Base-by-base conservation (phyloP, 2,797 vertebrate genomes). In the Tiaroga cobitis region DNA sequence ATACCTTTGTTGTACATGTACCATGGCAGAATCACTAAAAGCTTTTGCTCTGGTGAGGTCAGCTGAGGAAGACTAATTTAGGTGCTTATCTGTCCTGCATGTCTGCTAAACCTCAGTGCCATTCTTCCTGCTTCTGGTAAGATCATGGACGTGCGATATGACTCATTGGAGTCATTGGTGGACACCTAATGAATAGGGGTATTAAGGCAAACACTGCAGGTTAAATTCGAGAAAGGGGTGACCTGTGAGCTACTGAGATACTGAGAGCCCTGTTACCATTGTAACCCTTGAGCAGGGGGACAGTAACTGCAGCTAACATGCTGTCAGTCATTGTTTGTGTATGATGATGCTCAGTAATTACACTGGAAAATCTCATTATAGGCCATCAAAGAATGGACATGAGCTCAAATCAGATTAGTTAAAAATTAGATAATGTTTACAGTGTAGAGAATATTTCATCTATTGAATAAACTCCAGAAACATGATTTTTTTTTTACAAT, bases 201-300 rank as follows among this genome's bases (percentile, higher is more conserved):
- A 76, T 63, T 65, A n/a, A 16, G 41, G 56, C 43, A 49, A 29
- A 77, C 15, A 68, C 3, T 56, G 32, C 8, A 41, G 61, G 32
- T 77, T 77, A 41, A 76, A 77, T 49, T 83, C 34, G 32, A 83
- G 73, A 68, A 26, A 56, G 61, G 32, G 6, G 39, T 37, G 59
- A 74, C 21, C 19, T 1, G 10, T 37, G 26, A 82, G 46, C 29
- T 34, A 34, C 26, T 51, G 3, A 83, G 21, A 73, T 46, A 24
- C 29, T 39, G 5, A 83, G 29, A 63, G 73, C 8, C 56, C 39
- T 7, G 7, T 32, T 73, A 32, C 18, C 3, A n/a, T 59, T 72
- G 41, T 73, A 79, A 43, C n/a, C 56, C 24, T 79, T 63, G 16
- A 63, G 16, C 37, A 21, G 15, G 13, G 13, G 8, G 13, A 77